Percentiles rank a stretch among this genome's conserved stretches.
Evolutionary conservation across 1,140 invertebrate genomes (phyloP).

Genomic region (Potamilus streckersoni): DNA sequence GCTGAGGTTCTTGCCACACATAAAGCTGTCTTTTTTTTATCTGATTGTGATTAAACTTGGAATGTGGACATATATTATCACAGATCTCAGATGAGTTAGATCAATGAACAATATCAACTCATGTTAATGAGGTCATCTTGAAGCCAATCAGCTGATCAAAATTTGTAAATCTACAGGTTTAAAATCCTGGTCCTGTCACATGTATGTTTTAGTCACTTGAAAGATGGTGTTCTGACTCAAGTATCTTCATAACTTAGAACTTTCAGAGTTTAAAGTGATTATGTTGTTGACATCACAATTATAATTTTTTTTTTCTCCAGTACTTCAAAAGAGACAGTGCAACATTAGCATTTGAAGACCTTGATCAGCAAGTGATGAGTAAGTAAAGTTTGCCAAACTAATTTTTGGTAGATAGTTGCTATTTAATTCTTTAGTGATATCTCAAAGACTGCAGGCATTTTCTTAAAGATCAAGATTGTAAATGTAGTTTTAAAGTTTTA

Average conservation of each 20-base stretch:
- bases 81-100: neutral
- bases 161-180: neutral
- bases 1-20: too few species aligned
- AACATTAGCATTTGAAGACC: slow-evolving; percentile 35
- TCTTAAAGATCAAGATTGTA: neutral
- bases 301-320: slow-evolving; percentile 39
- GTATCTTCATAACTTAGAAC: neutral
- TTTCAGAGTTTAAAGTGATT: neutral
- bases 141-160: too few species aligned
- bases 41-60: too few species aligned
- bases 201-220: neutral
- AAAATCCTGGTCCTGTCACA: neutral
- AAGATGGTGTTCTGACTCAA: neutral
- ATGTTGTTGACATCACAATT: neutral
- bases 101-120: neutral
- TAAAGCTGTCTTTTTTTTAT: neutral
- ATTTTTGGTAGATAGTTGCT: neutral
- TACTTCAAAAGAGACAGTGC: slow-evolving; percentile 51
- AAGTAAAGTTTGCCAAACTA: slow-evolving; percentile 1
- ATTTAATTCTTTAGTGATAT: neutral
- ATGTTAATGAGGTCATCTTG: too few species aligned
- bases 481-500: slow-evolving; percentile 4
- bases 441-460: neutral
- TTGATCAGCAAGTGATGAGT: slow-evolving; percentile 33
- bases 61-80: too few species aligned